Percentiles rank a stretch among this genome's conserved stretches.
Evolutionary conservation across 2,888 invertebrate species (phyloP).

Genomic region (Camponotus fellah): DNA sequence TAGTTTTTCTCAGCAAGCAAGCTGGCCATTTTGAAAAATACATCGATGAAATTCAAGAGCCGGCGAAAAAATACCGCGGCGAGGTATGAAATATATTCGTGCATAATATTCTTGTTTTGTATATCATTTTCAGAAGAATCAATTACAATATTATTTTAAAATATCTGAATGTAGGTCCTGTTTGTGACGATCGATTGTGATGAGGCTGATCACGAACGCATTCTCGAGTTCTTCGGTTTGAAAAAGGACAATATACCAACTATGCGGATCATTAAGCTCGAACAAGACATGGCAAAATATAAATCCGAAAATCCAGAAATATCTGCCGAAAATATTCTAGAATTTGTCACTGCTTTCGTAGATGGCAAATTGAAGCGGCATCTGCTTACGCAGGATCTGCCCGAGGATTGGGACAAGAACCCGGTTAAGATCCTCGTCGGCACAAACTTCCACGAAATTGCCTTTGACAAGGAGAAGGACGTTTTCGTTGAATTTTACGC

Average conservation of each 20-base stretch:
- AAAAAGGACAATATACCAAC: conserved; percentile 97
- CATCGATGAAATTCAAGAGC: conserved; percentile 92
- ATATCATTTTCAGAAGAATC: background rate
- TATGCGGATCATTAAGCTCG: conserved; percentile 96
- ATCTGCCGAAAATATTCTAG: conserved; percentile 89
- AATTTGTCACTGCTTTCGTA: conserved; percentile 96
- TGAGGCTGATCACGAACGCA: conserved; percentile 98
- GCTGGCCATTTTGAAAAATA: conserved; percentile 94
- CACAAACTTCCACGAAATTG: conserved; percentile 98
- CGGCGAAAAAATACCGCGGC: conserved; percentile 96
- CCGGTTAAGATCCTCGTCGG: conserved; percentile 98
- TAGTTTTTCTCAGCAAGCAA: conserved; percentile 97
- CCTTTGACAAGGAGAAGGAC: conserved; percentile 93
- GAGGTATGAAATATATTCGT: conserved; percentile 86
- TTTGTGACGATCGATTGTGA: conserved; percentile 98
- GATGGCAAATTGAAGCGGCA: conserved; percentile 98
- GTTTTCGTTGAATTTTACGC: conserved; percentile 99
- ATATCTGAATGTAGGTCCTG: conserved; percentile 88
- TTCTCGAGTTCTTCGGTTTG: conserved; percentile 99
- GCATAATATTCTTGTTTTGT: background rate
- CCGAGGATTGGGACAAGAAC: conserved; percentile 98
- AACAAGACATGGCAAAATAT: conserved; percentile 99
- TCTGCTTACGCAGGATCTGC: conserved; percentile 96
- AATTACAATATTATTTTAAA: background rate
- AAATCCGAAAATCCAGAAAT: conserved; percentile 94